Evolutionary conservation across 2,797 vertebrate species (phyloP), one percentile per base, ranked within the genome.

Genomic region (Peromyscus eremicus): DNA sequence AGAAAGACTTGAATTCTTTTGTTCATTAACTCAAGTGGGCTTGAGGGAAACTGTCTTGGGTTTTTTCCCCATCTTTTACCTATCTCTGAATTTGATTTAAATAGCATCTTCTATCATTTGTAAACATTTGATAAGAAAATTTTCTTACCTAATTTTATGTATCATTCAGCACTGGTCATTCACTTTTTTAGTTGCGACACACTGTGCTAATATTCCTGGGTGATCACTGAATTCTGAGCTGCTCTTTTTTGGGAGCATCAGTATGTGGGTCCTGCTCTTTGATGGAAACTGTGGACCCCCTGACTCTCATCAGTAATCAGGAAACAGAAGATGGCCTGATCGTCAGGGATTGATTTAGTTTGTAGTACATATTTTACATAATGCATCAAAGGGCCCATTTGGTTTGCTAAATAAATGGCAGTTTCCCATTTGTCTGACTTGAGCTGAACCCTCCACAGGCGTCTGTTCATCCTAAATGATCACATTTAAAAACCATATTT

Each of bases 1-100:
- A 85, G 23, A 27, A 21, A 66, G 68, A 1, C 46, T 52, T 83
- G 64, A 92, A 49, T 43, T 16, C 1, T 79, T 88, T 43, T 86
- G 62, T 70, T 21, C 11, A 43, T 40, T 57, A 46, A 66, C 71
- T 76, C 55, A 75, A 75, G 19, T 3, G 2, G 43, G 81, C 52
- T 43, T 87, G 5, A 76, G 19, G n/a, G 46, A 76, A 89, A 43
- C 5, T 0, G 0, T 46, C 60, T 86, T n/a, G 7, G 5, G 14
- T 71, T 88, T 6, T 82, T 90, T 73, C 25, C 2, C 43, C 55
- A 40, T 46, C 80, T 84, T 93, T 64, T 32, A 68, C 60, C 14
- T 66, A n/a, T 89, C 94, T 92, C 88, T 79, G 77, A 96, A 82
- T n/a, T 73, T 60, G 40, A 81, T 80, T 95, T 94, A 82, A 89